phyloP scores from a whole-genome alignment of 2,113 vertebrate species.

The Hypanus sabinus region DNA sequence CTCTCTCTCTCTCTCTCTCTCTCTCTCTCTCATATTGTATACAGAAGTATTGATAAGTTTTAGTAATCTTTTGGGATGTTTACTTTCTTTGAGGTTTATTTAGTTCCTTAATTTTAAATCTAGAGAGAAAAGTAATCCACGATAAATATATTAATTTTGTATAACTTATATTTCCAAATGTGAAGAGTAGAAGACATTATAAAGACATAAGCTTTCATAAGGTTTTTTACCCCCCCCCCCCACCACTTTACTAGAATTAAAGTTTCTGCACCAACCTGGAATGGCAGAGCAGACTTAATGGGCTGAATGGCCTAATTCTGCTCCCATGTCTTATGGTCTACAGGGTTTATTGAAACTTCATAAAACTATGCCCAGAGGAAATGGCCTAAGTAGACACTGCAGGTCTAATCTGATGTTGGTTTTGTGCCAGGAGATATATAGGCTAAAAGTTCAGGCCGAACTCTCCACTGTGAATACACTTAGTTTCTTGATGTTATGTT shows the following conservation, averaged over 20 bases:
- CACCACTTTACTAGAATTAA: neutral
- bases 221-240: neutral
- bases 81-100: neutral
- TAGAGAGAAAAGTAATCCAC: neutral
- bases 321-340: too few species aligned
- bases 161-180: neutral
- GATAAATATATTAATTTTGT: neutral
- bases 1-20: too few species aligned
- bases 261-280: neutral
- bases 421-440: neutral
- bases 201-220: neutral
- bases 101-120: neutral
- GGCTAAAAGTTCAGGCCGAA: neutral
- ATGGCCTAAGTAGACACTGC: neutral
- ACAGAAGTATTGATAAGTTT: neutral
- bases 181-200: neutral
- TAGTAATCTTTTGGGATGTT: neutral
- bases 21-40: too few species aligned
- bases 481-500: neutral
- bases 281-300: too few species aligned
- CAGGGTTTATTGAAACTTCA: neutral
- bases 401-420: neutral
- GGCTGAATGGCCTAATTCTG: too few species aligned
- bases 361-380: neutral
- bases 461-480: neutral